Evolutionary conservation across 2,888 invertebrate species (phyloP).

Genomic region (Sinhomidia bicolor): DNA sequence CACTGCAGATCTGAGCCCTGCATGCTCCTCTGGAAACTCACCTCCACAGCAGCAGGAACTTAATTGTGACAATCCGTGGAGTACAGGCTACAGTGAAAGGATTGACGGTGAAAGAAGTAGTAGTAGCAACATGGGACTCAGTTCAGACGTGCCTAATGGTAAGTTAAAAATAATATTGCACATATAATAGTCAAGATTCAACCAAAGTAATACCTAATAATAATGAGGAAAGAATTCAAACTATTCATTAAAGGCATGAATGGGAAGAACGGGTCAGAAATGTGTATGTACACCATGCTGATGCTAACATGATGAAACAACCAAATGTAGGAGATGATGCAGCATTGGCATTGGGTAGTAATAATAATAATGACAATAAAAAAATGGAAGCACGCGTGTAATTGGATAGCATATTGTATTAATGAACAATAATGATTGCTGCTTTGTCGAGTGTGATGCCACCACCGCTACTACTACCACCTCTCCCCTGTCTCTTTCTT

Average conservation of each 20-base stretch:
- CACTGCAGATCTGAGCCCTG: constrained; percentile 76
- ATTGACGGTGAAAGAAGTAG: background rate
- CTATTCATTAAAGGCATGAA: too few species aligned
- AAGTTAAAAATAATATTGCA: constrained; percentile 21
- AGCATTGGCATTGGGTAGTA: background rate
- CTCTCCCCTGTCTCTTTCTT: background rate
- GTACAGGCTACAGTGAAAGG: constrained; percentile 10
- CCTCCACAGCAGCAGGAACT: constrained; percentile 59
- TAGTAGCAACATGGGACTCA: constrained; percentile 76
- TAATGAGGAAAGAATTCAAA: background rate
- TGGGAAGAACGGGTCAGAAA: too few species aligned
- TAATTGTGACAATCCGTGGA: constrained; percentile 72
- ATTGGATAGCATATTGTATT: constrained; percentile 79
- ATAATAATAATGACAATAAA: constrained; percentile 57
- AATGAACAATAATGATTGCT: constrained; percentile 71
- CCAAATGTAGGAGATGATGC: too few species aligned
- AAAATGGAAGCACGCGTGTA: constrained; percentile 73
- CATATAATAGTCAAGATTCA: background rate
- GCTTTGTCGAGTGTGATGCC: background rate
- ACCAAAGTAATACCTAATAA: background rate
- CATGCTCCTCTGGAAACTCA: constrained; percentile 74
- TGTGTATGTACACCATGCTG: too few species aligned
- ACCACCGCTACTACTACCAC: background rate
- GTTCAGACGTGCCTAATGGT: constrained; percentile 79
- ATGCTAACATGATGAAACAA: too few species aligned